Percentiles rank a stretch among this genome's conserved stretches.
These are phyloP conservation scores for Rhagoletis zephyria DNA, from an alignment of 1,140 invertebrate species.

Conservation along the genomic window DNA sequence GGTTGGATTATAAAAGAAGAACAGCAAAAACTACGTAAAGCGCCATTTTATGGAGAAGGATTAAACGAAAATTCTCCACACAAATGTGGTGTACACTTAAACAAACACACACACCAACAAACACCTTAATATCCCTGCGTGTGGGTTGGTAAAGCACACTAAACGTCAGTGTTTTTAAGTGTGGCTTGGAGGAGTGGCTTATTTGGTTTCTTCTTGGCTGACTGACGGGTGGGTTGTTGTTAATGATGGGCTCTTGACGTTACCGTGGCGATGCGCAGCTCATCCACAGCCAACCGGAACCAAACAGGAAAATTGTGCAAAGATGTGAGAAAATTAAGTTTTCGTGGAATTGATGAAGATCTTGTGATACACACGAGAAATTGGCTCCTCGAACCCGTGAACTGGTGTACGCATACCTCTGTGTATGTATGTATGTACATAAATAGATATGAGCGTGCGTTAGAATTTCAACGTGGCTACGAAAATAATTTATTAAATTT, in stretches of 20 bases:
- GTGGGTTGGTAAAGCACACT: background rate
- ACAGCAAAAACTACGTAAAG: background rate
- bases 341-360: constrained; percentile 29
- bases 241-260: constrained; percentile 26
- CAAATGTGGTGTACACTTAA: background rate
- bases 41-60: background rate
- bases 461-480: background rate
- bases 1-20: background rate
- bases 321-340: constrained; percentile 50
- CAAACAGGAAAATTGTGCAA: constrained; percentile 3
- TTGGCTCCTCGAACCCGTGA: background rate
- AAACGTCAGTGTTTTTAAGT: background rate
- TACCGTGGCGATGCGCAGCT: background rate
- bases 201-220: background rate
- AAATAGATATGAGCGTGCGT: background rate
- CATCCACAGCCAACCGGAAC: background rate
- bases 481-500: constrained; percentile 53
- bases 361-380: background rate
- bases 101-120: background rate
- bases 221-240: background rate
- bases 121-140: background rate
- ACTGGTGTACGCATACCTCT: background rate
- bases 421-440: background rate
- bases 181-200: background rate
- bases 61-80: background rate